phyloP scores from a whole-genome alignment of 1,140 invertebrate species.

The Bombus impatiens region DNA sequence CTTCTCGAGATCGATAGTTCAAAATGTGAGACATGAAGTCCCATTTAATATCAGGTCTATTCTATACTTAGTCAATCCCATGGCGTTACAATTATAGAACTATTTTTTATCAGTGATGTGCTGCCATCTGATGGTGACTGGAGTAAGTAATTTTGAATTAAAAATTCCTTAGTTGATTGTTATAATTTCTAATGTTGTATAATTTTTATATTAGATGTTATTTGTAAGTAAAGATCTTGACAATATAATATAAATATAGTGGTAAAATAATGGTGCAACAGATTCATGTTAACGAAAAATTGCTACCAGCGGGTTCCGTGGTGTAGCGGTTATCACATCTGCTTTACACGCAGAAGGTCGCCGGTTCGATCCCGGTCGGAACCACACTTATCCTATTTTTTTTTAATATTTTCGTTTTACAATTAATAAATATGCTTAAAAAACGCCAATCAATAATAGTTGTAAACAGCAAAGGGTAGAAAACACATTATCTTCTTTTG shows the following conservation, averaged over 20 bases:
- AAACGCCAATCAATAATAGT: not conserved
- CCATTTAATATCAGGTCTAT: too few relatives aligned
- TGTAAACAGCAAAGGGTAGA: not conserved
- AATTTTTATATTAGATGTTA: too few relatives aligned
- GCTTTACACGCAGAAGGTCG: constrained; percentile 91
- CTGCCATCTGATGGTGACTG: too few relatives aligned
- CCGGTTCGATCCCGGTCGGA: constrained; percentile 92
- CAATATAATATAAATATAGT: not conserved
- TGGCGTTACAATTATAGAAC: too few relatives aligned
- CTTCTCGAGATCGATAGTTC: too few relatives aligned
- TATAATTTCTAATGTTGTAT: too few relatives aligned
- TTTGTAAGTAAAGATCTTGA: not conserved
- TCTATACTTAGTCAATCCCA: too few relatives aligned
- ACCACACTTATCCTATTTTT: constrained; percentile 78
- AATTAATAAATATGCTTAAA: not conserved
- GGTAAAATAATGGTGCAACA: accelerated
- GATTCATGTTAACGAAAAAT: too few relatives aligned
- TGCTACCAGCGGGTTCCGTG: constrained; percentile 62
- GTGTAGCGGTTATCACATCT: constrained; percentile 78
- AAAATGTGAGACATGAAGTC: too few relatives aligned
- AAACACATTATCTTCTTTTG: not conserved
- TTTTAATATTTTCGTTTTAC: constrained; percentile 1
- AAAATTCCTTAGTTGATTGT: too few relatives aligned
- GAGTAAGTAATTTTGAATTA: too few relatives aligned
- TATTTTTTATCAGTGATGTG: too few relatives aligned